Percentiles rank a stretch among this genome's conserved stretches.
Conservation (phyloP, 2,113 vertebrate species). For the Glaucomys volans region DNA sequence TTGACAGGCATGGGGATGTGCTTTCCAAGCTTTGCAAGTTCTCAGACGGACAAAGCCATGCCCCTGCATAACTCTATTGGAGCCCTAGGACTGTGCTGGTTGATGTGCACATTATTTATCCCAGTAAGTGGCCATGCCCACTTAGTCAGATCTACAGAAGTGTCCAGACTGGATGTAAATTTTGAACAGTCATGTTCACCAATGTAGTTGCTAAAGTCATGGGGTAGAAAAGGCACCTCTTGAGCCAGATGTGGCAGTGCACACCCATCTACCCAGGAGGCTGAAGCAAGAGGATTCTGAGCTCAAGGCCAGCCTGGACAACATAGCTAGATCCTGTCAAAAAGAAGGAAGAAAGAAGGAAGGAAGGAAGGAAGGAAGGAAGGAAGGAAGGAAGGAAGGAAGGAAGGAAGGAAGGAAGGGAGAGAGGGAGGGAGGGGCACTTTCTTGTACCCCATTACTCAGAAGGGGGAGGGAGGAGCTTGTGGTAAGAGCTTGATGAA, state of each 20-base stretch:
- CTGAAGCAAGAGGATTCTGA: neutral
- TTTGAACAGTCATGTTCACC: neutral
- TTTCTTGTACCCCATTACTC: neutral
- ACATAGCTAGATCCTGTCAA: neutral
- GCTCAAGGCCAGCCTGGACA: neutral
- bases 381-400: fast-evolving
- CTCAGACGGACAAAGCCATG: neutral
- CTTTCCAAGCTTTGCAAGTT: neutral
- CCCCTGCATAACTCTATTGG: neutral
- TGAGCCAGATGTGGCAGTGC: neutral
- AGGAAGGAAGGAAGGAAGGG: no score
- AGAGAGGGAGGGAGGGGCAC: no score
- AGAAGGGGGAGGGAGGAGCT: neutral
- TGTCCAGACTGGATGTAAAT: neutral
- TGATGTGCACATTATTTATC: neutral
- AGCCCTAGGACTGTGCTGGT: neutral
- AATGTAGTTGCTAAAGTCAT: neutral
- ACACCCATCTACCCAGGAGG: neutral
- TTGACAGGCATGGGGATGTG: neutral
- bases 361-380: neutral
- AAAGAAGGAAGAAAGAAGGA: neutral
- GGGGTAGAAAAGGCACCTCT: neutral
- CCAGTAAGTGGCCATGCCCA: neutral
- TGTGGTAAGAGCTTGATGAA: neutral
- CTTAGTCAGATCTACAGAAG: neutral